Evolutionary conservation across 35 echinoderm and acorn worm genomes (phyloP).

Genomic region (Anneissia japonica): DNA sequence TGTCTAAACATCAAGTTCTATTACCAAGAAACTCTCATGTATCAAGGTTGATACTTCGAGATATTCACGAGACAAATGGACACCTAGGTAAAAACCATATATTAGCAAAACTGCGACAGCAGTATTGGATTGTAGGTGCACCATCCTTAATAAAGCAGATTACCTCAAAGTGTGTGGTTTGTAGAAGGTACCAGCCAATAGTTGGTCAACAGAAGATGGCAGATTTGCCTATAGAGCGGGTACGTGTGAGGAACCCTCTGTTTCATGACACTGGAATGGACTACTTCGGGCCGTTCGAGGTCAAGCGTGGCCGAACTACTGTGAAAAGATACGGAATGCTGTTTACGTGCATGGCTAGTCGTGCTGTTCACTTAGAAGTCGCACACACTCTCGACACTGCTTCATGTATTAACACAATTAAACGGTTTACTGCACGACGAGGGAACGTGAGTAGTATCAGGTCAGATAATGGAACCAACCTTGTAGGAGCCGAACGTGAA

Average conservation of each 20-base stretch:
- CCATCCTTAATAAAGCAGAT: neutral
- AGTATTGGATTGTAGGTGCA: neutral
- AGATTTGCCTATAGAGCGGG: conserved; percentile 33
- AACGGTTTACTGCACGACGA: conserved; percentile 29
- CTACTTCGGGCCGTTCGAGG: conserved; percentile 24
- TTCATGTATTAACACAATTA: conserved; percentile 35
- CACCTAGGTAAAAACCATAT: neutral
- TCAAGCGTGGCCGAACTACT: neutral
- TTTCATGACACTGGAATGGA: conserved; percentile 40
- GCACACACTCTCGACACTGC: conserved; percentile 7
- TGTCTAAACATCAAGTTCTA: neutral
- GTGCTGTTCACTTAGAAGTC: conserved; percentile 55
- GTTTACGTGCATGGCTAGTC: conserved; percentile 41
- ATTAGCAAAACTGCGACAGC: neutral
- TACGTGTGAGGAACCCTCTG: conserved; percentile 33
- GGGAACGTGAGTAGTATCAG: conserved; percentile 10
- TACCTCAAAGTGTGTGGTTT: neutral
- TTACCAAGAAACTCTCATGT: neutral
- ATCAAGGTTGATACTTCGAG: neutral
- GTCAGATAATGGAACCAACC: conserved; percentile 40
- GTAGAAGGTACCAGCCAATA: neutral
- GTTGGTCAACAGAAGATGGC: conserved; percentile 52
- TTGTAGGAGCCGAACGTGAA: conserved; percentile 30
- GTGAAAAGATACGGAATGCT: conserved; percentile 55
- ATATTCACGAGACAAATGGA: neutral